phyloP scores from a whole-genome alignment of 92 coral and sea anemone species.

The Galaxea fascicularis region DNA sequence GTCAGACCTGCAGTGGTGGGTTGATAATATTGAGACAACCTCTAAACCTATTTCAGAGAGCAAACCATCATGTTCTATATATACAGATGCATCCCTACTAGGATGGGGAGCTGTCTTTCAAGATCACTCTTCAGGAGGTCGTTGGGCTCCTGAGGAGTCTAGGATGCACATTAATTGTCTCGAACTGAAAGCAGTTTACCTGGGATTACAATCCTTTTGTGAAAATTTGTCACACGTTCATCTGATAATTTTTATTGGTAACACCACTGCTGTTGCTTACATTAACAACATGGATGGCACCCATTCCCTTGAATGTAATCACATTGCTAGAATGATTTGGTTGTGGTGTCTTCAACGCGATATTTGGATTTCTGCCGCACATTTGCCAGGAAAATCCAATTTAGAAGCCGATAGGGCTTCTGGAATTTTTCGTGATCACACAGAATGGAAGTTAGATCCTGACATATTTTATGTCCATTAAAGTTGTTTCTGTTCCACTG shows the following conservation, averaged over 20 bases:
- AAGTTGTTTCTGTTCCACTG: too few relatives aligned
- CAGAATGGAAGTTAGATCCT: conserved; percentile 13
- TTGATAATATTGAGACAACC: conserved; percentile 2
- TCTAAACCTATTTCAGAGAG: conserved; percentile 36
- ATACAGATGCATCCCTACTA: conserved; percentile 56
- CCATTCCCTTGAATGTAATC: conserved; percentile 53
- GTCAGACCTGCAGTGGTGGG: conserved; percentile 51
- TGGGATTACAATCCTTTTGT: conserved; percentile 36
- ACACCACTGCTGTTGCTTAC: conserved; percentile 71
- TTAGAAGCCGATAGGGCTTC: conserved; percentile 20
- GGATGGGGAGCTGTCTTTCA: conserved; percentile 58
- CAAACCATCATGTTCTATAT: conserved; percentile 18
- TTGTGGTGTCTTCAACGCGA: conserved; percentile 54
- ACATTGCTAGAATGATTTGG: conserved; percentile 52
- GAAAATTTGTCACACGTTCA: conserved; percentile 24
- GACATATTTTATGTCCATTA: too few relatives aligned
- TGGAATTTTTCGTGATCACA: background rate
- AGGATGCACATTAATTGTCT: conserved; percentile 54
- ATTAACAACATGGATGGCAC: conserved; percentile 75
- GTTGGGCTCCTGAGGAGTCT: conserved; percentile 32
- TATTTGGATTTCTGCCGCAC: conserved; percentile 57
- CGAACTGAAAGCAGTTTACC: conserved; percentile 55
- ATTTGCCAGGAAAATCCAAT: conserved; percentile 54
- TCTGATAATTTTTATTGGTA: conserved; percentile 35
- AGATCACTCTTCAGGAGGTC: conserved; percentile 23